Evolutionary conservation across 2,113 vertebrate genomes (phyloP), one percentile per base, ranked within the genome.

Genomic region (Lutjanus erythropterus): DNA sequence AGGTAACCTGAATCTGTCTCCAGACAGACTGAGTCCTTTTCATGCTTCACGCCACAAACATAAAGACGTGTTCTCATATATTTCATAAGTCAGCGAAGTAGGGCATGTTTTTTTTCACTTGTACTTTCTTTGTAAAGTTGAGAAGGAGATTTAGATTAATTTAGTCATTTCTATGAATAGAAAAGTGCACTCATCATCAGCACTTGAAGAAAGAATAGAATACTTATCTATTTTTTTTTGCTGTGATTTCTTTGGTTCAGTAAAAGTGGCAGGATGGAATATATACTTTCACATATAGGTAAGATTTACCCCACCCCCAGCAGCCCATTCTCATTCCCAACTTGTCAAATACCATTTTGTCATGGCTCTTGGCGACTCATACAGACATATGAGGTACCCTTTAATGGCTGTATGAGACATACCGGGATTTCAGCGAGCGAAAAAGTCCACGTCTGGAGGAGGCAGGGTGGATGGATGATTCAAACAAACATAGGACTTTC

Each of bases 21-120:
- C 53, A 73, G 75, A 80, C 80, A 88, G 29, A 80, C 80, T 87
- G 29, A 65, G 70, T 72, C 31, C 39, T 76, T 71, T 71, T 76
- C 39, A 72, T 56, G 59, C 64, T 49, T 85, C 68, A 52, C 64
- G 60, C 55, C 62, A n/a, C 72, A 83, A 50, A 49, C 10, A 47
- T 56, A 60, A 42, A 74, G 59, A 62, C 47, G 55, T 0, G 8
- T 21, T 33, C 44, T 56, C n/a, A 58, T 19, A 31, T 29, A 35
- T 41, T 53, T 69, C 59, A 75, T 71, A 55, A 47, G 53, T 64
- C 18, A 59, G 3, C 35, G 55, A 55, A 46, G 39, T 16, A 25
- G 31, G 33, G 9, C 8, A 41, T 3, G 2, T 68, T 25, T 25
- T 74, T 80, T 46, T n/a, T n/a, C n/a, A n/a, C n/a, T n/a, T n/a